Percentiles rank a stretch among this genome's conserved stretches.
Evolutionary conservation across 2,888 invertebrate species (phyloP).

Genomic region (Alitta virens): DNA sequence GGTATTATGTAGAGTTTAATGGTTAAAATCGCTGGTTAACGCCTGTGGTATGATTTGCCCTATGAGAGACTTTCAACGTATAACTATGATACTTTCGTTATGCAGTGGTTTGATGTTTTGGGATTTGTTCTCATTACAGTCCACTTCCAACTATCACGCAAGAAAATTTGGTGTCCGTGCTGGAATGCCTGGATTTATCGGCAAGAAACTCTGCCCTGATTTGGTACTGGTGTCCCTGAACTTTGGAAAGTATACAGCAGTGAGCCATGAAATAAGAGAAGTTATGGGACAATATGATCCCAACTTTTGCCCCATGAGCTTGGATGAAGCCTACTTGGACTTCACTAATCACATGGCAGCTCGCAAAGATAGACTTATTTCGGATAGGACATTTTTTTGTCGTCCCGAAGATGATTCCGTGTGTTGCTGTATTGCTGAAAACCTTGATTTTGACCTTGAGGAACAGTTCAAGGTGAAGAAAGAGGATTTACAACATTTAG

Average conservation of each 20-base stretch:
- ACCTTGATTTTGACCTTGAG: too few relatives aligned
- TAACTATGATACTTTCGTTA: too few relatives aligned
- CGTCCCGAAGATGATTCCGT: not conserved
- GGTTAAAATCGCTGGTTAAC: too few relatives aligned
- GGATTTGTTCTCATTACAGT: conserved; percentile 56
- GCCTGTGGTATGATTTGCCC: too few relatives aligned
- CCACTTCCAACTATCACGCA: conserved; percentile 65
- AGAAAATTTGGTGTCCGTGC: conserved; percentile 64
- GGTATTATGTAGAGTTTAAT: too few relatives aligned
- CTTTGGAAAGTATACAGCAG: conserved; percentile 60
- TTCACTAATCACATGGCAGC: conserved; percentile 58
- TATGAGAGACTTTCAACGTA: too few relatives aligned
- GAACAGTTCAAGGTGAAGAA: too few relatives aligned
- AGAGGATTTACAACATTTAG: too few relatives aligned
- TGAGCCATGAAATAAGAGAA: conserved; percentile 54
- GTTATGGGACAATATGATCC: conserved; percentile 62
- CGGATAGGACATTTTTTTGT: too few relatives aligned
- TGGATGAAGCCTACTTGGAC: conserved; percentile 65
- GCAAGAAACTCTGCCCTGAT: conserved; percentile 63
- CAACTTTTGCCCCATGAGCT: conserved; percentile 58
- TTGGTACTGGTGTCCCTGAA: conserved; percentile 61
- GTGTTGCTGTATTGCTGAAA: too few relatives aligned
- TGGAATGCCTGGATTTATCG: conserved; percentile 67
- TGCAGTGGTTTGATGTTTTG: too few relatives aligned
- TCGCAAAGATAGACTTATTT: too few relatives aligned